Evolutionary conservation across 2,113 vertebrate species (phyloP).

Genomic region (Axis porcinus): DNA sequence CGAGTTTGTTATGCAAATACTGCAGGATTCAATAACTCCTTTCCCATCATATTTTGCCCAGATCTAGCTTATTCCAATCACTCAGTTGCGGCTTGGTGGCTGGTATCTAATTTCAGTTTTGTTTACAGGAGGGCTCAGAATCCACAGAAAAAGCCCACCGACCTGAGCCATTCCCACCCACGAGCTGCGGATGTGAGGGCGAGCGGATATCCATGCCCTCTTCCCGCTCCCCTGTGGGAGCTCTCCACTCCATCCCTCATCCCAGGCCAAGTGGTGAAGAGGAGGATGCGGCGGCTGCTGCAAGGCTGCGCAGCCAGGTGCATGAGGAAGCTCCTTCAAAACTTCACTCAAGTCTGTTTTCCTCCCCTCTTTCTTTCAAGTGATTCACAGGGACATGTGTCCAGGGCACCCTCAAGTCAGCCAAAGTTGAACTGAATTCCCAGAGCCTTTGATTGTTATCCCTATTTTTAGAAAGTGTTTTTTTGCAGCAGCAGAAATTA

Average conservation of each 20-base stretch:
- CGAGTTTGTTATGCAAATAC: neutral
- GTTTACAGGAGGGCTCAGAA: neutral
- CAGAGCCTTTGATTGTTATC: neutral
- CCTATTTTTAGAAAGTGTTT: slow-evolving; percentile 31
- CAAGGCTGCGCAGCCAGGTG: neutral
- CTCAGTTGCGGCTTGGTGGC: neutral
- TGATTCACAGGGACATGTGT: neutral
- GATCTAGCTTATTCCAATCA: neutral
- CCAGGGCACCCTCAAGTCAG: neutral
- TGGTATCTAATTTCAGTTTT: neutral
- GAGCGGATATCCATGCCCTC: fast-evolving
- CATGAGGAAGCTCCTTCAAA: neutral
- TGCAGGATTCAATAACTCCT: neutral
- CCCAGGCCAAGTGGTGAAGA: too few species aligned
- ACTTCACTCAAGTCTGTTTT: neutral
- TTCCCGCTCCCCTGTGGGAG: neutral
- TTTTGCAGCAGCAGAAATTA: neutral
- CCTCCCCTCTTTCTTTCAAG: neutral
- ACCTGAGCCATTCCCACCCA: neutral
- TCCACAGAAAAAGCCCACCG: neutral
- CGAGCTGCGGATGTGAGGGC: neutral
- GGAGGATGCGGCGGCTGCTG: fast-evolving
- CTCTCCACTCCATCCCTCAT: neutral
- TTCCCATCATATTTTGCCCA: neutral
- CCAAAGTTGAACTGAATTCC: neutral